Evolutionary conservation across 2,113 vertebrate genomes (phyloP).

Genomic region (Ia io): DNA sequence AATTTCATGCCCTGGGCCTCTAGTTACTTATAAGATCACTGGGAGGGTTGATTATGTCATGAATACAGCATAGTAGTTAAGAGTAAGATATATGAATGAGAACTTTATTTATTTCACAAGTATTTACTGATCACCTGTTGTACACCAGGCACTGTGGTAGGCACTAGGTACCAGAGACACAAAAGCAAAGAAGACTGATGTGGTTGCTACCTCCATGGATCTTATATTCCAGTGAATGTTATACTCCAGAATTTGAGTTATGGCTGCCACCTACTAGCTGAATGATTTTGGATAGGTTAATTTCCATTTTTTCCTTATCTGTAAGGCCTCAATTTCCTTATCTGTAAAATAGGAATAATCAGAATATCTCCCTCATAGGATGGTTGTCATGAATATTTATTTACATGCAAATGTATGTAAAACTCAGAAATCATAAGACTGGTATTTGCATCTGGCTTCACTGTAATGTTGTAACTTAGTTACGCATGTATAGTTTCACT

Average conservation of each 20-base stretch:
- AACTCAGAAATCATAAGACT: neutral
- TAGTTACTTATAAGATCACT: neutral
- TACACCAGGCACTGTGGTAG: neutral
- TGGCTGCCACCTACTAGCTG: neutral
- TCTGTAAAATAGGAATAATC: neutral
- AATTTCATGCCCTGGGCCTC: no score
- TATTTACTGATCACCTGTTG: neutral
- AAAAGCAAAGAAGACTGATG: neutral
- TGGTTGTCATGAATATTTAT: neutral
- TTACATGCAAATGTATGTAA: neutral
- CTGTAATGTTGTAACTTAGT: neutral
- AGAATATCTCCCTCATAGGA: neutral
- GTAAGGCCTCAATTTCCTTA: neutral
- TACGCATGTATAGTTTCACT: neutral
- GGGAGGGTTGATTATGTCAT: neutral
- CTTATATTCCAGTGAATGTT: neutral
- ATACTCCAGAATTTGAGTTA: neutral
- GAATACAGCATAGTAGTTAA: neutral
- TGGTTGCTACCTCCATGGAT: neutral
- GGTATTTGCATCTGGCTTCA: neutral
- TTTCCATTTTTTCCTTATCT: neutral
- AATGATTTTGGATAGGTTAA: neutral
- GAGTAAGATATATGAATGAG: neutral
- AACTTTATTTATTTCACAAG: neutral
- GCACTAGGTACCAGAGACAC: neutral